A percentile compares a stretch with the other conserved stretches of the same genome.
Evolutionary conservation across 2,888 invertebrate genomes (phyloP).

Genomic region (Seira ritae): DNA sequence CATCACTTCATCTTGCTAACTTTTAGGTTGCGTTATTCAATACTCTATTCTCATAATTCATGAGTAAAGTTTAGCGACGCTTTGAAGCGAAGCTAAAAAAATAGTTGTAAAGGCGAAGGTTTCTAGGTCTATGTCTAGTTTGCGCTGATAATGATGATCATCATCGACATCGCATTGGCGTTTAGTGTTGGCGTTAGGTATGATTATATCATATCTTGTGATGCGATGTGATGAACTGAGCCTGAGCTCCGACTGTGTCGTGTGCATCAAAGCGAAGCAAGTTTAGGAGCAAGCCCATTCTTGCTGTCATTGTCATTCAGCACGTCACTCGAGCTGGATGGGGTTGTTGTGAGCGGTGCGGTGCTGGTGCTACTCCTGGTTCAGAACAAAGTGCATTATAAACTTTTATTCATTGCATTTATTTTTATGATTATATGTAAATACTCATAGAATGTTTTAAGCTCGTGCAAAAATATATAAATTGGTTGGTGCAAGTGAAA

Average conservation of each 20-base stretch:
- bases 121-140: slow-evolving; percentile 65
- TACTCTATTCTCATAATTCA: no score
- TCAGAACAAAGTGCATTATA: no score
- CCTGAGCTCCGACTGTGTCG: not conserved
- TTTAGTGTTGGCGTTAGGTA: slow-evolving; percentile 16
- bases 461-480: no score
- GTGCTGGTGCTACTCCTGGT: no score
- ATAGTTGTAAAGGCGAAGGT: slow-evolving; percentile 58
- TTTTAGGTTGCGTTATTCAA: no score
- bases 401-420: no score
- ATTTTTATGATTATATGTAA: no score
- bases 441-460: no score
- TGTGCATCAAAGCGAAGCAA: slow-evolving; percentile 15
- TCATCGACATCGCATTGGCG: slow-evolving; percentile 14
- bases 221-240: not conserved
- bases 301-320: slow-evolving; percentile 50
- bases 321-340: slow-evolving; percentile 51
- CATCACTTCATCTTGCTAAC: no score
- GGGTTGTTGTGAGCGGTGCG: not conserved
- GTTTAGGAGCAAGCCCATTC: slow-evolving; percentile 23
- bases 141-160: slow-evolving; percentile 37
- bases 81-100: slow-evolving; percentile 37
- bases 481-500: no score
- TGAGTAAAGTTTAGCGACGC: not conserved
- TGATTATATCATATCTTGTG: slow-evolving; percentile 39